Percentiles rank a stretch among this genome's conserved stretches.
phyloP scores from a whole-genome alignment of 2,888 invertebrate species.

The Amphipoea oculea region DNA sequence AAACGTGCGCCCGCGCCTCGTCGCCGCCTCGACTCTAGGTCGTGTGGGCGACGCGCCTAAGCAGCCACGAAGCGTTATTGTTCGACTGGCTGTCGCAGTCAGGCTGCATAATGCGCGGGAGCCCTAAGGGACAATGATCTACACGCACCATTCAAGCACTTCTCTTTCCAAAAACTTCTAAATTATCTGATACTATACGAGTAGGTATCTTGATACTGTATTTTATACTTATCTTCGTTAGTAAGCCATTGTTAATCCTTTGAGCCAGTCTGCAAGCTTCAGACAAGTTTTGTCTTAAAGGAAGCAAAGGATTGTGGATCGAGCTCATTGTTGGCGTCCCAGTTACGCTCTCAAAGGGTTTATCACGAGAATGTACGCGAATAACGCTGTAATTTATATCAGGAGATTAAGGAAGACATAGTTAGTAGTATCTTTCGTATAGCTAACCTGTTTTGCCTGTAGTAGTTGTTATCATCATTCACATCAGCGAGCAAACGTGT shows the following conservation, averaged over 20 bases:
- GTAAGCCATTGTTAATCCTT: conserved; percentile 48
- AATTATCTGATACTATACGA: not conserved
- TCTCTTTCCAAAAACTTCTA: too few relatives aligned
- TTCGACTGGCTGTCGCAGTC: too few relatives aligned
- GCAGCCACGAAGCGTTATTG: too few relatives aligned
- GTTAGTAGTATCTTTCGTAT: conserved; percentile 4
- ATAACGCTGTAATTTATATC: conserved; percentile 44
- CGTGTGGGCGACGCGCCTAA: too few relatives aligned
- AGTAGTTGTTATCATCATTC: not conserved
- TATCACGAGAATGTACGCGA: conserved; percentile 43
- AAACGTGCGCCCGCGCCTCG: too few relatives aligned
- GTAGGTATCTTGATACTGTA: not conserved
- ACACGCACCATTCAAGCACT: not conserved
- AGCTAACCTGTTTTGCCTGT: not conserved
- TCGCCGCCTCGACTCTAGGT: too few relatives aligned
- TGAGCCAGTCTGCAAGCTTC: conserved; percentile 24
- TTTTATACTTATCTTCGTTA: conserved; percentile 12
- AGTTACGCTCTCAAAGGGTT: conserved; percentile 55
- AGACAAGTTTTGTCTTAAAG: conserved; percentile 53
- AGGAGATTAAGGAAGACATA: conserved; percentile 24
- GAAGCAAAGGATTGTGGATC: conserved; percentile 46
- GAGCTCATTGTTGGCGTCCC: conserved; percentile 47
- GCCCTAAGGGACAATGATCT: not conserved
- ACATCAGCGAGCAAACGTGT: too few relatives aligned
- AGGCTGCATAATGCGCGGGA: too few relatives aligned